Base-by-base conservation (phyloP, 2,888 invertebrate genomes). In the Apodemia mormo region DNA sequence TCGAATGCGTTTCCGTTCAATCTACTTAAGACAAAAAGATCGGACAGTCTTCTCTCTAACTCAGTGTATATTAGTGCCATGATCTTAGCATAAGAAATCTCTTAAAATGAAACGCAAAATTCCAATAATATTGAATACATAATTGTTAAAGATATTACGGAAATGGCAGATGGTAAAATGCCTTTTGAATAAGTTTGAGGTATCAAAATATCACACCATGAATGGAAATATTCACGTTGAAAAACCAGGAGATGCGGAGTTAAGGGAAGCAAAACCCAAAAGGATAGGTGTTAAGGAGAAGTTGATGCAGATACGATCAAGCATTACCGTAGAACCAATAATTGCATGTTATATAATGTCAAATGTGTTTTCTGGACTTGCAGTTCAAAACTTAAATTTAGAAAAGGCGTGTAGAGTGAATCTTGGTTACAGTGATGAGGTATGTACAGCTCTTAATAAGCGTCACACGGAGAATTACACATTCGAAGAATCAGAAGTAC, bases 341-440 rank as follows among this genome's bases (percentile, higher is more conserved):
- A 92, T 96, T 75, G 94, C 95, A 6, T 95, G 95, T 78, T 96
- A 96, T 80, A 95, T 96, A 68, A 94, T 96, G 94, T 95, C 96
- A 56, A 95, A 95, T 82, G 95, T 95, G 65, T 90, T 95, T 70
- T 96, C 97, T 0, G 95, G 96, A 75, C 88, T 97, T 74, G 97
- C 97, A 70, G 96, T 97, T 56, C 97, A 97, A 85, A 97, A 97
- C 89, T 89, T 97, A 71, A 97, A 97, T 86, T 93, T 97, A 78
- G 97, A 97, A 84, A 97, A 97, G 86, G 97, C 97, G 2, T 97
- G 97, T 83, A 92, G 97, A 70, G 97, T 97, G 37, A 97, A 97
- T 83, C 93, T 97, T 81, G 94, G 94, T 0, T 97, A 96, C 77
- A 94, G 96, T 43, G 95, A 95, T 72, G 94, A 95, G 80, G 94